Evolutionary conservation across 2,113 vertebrate species (phyloP).

Genomic region (Eonycteris spelaea): DNA sequence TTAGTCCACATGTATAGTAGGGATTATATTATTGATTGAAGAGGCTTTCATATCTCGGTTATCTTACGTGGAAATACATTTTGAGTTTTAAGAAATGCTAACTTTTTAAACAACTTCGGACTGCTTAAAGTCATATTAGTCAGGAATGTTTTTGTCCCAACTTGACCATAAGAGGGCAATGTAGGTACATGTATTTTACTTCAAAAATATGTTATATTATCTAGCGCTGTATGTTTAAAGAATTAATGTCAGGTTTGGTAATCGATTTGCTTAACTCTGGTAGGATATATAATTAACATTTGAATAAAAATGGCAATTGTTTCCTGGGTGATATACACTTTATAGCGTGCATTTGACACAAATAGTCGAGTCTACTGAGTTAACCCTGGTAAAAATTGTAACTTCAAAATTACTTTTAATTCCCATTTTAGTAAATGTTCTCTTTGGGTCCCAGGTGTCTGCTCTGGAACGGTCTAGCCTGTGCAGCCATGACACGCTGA

Average conservation of each 20-base stretch:
- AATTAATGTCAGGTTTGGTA: slow-evolving; percentile 40
- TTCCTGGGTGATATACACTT: slow-evolving; percentile 34
- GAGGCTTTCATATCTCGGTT: background rate
- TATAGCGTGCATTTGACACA: slow-evolving; percentile 26
- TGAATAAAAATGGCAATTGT: slow-evolving; percentile 48
- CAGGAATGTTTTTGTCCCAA: background rate
- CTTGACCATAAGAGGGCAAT: slow-evolving; percentile 51
- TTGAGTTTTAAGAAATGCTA: background rate
- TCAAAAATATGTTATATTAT: background rate
- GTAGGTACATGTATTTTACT: background rate
- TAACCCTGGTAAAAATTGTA: slow-evolving; percentile 29
- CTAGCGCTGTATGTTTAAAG: background rate
- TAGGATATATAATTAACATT: slow-evolving; percentile 64
- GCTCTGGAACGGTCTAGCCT: background rate
- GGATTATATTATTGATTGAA: background rate
- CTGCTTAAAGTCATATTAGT: background rate
- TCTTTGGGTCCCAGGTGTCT: background rate
- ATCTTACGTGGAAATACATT: background rate
- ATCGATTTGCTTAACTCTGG: slow-evolving; percentile 56
- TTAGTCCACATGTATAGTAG: background rate
- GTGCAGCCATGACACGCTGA: background rate
- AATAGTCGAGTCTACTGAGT: slow-evolving; percentile 7
- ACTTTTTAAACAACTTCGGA: background rate
- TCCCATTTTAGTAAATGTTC: background rate
- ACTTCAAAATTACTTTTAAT: slow-evolving; percentile 48